phyloP scores from a whole-genome alignment of 2,888 invertebrate species.

The Trissonchulus sp. region DNA sequence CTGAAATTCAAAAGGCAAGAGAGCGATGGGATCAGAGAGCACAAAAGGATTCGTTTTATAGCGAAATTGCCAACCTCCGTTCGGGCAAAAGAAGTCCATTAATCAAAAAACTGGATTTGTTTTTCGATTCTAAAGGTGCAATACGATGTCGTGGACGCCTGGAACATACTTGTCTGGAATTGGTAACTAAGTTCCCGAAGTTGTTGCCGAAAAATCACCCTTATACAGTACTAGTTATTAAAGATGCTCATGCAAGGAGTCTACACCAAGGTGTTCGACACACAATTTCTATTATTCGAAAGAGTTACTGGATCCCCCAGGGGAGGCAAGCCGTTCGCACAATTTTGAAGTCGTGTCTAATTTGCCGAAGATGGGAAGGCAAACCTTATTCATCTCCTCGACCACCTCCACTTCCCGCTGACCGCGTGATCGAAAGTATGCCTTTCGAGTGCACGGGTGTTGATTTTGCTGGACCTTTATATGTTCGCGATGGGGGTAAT shows the following conservation, averaged over 20 bases:
- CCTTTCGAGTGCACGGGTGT: constrained; percentile 17
- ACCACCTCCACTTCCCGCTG: constrained; percentile 14
- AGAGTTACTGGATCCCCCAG: constrained; percentile 21
- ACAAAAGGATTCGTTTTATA: no score
- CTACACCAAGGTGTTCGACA: constrained; percentile 1
- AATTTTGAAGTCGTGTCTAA: constrained; percentile 13
- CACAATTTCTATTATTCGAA: neutral
- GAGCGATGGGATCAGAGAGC: no score
- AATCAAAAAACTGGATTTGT: constrained; percentile 24
- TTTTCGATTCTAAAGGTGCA: constrained; percentile 11
- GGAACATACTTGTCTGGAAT: neutral
- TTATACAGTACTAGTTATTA: constrained; percentile 10
- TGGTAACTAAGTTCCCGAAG: constrained; percentile 3
- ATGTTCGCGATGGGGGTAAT: neutral
- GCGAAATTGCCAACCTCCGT: no score
- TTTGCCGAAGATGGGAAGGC: no score
- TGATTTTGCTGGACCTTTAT: constrained; percentile 16
- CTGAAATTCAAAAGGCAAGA: no score
- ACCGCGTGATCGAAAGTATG: neutral
- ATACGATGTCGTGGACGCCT: constrained; percentile 22
- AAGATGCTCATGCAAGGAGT: constrained; percentile 16
- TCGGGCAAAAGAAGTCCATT: no score
- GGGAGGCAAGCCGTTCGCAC: constrained; percentile 15
- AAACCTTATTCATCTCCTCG: neutral
- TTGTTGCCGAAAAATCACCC: constrained; percentile 22